phyloP scores from a whole-genome alignment of 2,113 vertebrate species.

The Aptenodytes patagonicus region DNA sequence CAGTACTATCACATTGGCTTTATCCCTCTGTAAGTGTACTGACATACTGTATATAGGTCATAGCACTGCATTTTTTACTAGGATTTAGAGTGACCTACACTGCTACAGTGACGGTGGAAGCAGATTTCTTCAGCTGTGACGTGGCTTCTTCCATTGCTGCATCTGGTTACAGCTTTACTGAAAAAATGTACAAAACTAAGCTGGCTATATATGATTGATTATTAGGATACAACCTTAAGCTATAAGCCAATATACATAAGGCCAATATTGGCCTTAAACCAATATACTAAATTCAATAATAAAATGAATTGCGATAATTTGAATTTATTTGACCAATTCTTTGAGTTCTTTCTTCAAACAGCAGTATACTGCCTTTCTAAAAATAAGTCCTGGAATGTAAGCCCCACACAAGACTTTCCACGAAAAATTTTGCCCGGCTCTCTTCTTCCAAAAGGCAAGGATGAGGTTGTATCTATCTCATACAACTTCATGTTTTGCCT shows the following conservation, averaged over 20 bases:
- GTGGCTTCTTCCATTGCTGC: background rate
- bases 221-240: background rate
- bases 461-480: no score
- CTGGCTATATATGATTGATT: background rate
- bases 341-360: background rate
- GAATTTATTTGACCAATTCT: background rate
- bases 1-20: background rate
- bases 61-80: background rate
- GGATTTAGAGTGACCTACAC: background rate
- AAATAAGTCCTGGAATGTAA: background rate
- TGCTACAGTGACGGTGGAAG: background rate
- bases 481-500: background rate
- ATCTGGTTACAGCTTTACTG: background rate
- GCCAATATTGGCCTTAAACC: background rate
- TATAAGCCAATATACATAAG: background rate
- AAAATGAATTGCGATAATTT: background rate
- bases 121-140: background rate
- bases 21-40: background rate
- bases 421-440: background rate
- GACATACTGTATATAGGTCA: background rate
- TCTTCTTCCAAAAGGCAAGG: background rate
- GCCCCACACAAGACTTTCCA: background rate
- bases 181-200: background rate
- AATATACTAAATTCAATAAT: background rate
- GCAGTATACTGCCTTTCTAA: background rate